Conservation (phyloP, 1,140 invertebrate genomes). For the Hylaeus anthracinus region DNA sequence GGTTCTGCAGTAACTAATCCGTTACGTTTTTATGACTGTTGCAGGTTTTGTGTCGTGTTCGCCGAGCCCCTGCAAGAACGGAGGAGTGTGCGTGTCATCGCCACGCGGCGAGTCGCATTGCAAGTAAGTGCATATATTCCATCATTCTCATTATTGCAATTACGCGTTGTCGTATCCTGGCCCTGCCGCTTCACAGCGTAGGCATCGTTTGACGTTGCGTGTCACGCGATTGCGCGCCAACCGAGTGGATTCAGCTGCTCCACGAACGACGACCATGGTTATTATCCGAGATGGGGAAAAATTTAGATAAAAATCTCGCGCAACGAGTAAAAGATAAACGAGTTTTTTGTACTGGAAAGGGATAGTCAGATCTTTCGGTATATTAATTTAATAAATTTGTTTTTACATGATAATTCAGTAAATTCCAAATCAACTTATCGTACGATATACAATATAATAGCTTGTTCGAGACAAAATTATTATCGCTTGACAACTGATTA, state of each 20-base stretch:
- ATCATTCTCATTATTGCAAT: conserved; percentile 40
- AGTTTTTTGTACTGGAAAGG: too few species aligned
- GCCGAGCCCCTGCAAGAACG: conserved; percentile 92
- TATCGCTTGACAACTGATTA: too few species aligned
- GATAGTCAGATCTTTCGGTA: too few species aligned
- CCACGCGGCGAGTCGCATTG: conserved; percentile 88
- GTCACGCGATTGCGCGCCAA: conserved; percentile 34
- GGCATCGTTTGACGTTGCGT: conserved; percentile 32
- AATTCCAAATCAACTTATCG: too few species aligned
- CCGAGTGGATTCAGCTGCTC: conserved; percentile 16
- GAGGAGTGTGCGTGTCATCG: conserved; percentile 87
- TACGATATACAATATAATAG: too few species aligned
- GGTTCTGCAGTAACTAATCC: conserved; percentile 2
- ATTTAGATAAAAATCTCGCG: too few species aligned
- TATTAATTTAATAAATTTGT: too few species aligned
- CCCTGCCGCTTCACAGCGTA: background rate
- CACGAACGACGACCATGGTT: background rate
- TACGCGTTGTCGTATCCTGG: conserved; percentile 18
- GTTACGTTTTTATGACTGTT: conserved; percentile 69
- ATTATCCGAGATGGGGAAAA: too few species aligned
- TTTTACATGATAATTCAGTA: too few species aligned
- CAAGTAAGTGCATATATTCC: conserved; percentile 87
- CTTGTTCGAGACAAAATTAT: too few species aligned
- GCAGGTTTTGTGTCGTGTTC: conserved; percentile 92
- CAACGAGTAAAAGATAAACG: too few species aligned